phyloP scores from a whole-genome alignment of 2,797 vertebrate species.

The Darevskia mixta region DNA sequence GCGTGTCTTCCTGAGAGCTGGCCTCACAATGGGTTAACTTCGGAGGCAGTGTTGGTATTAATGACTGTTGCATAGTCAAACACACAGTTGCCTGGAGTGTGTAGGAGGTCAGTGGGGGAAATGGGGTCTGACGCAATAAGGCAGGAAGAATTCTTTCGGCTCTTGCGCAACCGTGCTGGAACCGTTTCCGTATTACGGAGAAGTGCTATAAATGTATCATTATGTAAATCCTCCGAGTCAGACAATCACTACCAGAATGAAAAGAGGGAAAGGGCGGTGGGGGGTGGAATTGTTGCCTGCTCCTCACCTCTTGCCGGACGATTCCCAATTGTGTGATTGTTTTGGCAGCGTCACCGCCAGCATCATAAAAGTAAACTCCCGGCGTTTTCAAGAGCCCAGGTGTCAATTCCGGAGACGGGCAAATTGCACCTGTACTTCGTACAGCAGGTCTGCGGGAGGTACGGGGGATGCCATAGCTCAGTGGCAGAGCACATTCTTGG shows the following conservation, averaged over 20 bases:
- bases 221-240: constrained; percentile 3
- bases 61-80: constrained; percentile 32
- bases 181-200: constrained; percentile 20
- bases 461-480: neutral
- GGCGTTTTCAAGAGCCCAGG: neutral
- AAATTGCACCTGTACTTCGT: neutral
- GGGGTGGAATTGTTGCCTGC: neutral
- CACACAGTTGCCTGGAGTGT: constrained; percentile 6
- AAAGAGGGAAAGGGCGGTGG: accelerated
- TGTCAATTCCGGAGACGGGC: neutral
- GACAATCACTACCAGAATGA: constrained; percentile 21
- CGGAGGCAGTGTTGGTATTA: neutral
- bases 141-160: constrained; percentile 28
- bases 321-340: neutral
- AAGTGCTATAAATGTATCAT: constrained; percentile 32
- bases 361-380: constrained; percentile 2
- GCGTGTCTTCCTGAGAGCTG: neutral
- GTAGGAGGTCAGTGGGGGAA: constrained; percentile 31
- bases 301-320: neutral
- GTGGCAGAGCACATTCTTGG: neutral
- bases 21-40: constrained; percentile 24
- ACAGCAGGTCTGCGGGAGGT: neutral
- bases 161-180: constrained; percentile 9
- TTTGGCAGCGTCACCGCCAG: neutral
- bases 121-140: constrained; percentile 29